Conservation (phyloP, 2,888 invertebrate genomes). For the Eupithecia vulgata region DNA sequence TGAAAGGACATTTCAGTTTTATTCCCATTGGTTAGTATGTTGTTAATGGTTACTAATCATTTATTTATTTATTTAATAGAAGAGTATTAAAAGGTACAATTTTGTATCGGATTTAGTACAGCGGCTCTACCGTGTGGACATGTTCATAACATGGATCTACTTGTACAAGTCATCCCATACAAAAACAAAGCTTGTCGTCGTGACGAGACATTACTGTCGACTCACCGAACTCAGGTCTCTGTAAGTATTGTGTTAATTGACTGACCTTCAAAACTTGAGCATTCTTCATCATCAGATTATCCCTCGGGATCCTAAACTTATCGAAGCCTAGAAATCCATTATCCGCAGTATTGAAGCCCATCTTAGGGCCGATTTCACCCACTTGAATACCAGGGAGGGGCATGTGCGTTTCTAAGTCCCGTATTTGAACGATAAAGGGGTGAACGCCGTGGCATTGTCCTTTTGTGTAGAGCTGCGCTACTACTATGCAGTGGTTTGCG, state of each 20-base stretch:
- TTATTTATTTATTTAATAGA: too few relatives aligned
- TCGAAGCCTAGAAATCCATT: constrained; percentile 95
- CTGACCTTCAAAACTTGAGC: constrained; percentile 86
- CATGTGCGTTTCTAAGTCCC: constrained; percentile 92
- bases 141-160: too few relatives aligned
- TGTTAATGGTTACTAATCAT: too few relatives aligned
- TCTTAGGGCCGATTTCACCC: constrained; percentile 96
- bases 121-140: too few relatives aligned
- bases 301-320: constrained; percentile 92
- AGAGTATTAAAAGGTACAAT: too few relatives aligned
- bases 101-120: too few relatives aligned
- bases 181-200: too few relatives aligned
- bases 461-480: constrained; percentile 93
- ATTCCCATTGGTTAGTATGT: background rate
- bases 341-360: constrained; percentile 94
- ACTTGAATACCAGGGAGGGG: constrained; percentile 93
- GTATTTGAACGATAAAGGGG: constrained; percentile 94
- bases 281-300: constrained; percentile 96
- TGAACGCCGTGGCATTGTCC: constrained; percentile 93
- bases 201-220: too few relatives aligned
- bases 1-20: constrained; percentile 53
- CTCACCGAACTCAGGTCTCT: too few relatives aligned
- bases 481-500: constrained; percentile 93
- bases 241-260: background rate
- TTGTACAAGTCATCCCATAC: too few relatives aligned